Base-by-base conservation (phyloP, 92 coral and sea anemone genomes). In the Palythoa caribaeorum region DNA sequence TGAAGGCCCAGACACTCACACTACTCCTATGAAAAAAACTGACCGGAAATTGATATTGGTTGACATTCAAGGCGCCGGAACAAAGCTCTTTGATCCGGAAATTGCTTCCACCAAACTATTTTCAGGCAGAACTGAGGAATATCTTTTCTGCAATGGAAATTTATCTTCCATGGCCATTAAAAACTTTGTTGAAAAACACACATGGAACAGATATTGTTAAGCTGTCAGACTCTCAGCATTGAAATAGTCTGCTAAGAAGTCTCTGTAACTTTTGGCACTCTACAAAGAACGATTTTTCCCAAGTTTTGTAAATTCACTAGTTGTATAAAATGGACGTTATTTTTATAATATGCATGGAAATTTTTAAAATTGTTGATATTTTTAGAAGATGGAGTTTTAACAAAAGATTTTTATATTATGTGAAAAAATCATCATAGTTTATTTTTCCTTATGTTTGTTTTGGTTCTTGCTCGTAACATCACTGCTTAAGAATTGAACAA, bases 51-150 rank as follows among this genome's bases (percentile, higher is more conserved):
- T 91, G 52, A 89, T 91, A 94, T 84, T 87, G 2, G 80, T 91
- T 14, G 94, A 91, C 77, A 89, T 91, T 8, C 93, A 87, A 89
- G 96, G 96, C 20, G 90, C 81, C 47, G 91, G 93, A 20, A 60
- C 74, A 54, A 77, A 54, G n/a, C 87, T 93, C 39, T 93, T 78
- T 80, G 96, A 93, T 83, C 94, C 96, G 2, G 87, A 93, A 77
- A 91, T 93, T 65, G 91, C 94, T 62, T 88, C 92, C 39, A 12
- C 69, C 3, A 90, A 92, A 44, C 80, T 78, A 20, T 14, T 70
- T 79, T 83, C 76, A 79, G 66, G 50, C 53, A 89, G 50, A 38
- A 78, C 55, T 7, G 71, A 62, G 11, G 92, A 92, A 51, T 71
- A 87, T 16, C 84, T 91, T 55, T 77, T 84, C 57, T 88, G 91